Conservation (phyloP, 2,888 invertebrate genomes). For the Eristalis pertinax region DNA sequence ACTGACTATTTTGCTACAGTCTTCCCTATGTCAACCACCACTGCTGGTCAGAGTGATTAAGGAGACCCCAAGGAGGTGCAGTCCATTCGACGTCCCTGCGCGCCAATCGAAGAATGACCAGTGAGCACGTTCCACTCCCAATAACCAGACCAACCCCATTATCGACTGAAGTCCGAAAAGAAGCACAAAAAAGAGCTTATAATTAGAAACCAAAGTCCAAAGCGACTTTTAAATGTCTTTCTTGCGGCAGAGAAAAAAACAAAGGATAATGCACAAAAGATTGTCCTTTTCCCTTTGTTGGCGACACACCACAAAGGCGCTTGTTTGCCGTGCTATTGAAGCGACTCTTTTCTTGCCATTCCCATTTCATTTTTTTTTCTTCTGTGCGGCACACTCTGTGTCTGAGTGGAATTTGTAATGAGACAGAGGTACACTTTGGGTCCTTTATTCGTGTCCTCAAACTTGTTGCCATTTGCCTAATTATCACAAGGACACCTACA, state of each 20-base stretch:
- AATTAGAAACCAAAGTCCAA: too few species aligned
- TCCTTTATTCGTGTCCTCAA: background rate
- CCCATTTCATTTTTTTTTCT: background rate
- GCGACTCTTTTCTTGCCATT: background rate
- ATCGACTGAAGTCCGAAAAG: too few species aligned
- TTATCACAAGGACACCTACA: background rate
- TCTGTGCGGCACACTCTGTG: background rate
- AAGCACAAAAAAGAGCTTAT: too few species aligned
- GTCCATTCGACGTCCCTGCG: too few species aligned
- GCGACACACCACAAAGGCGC: background rate
- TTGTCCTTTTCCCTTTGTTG: background rate
- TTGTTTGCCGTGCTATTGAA: background rate
- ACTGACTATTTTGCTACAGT: too few species aligned
- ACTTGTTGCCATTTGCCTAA: constrained; percentile 22
- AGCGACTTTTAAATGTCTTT: too few species aligned
- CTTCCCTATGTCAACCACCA: too few species aligned
- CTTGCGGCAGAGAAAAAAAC: background rate
- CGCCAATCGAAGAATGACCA: too few species aligned
- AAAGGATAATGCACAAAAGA: constrained; percentile 2
- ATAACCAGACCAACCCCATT: too few species aligned
- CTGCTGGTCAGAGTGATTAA: too few species aligned
- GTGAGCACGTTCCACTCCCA: too few species aligned
- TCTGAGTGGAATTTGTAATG: background rate
- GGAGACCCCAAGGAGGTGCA: too few species aligned
- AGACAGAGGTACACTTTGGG: background rate